phyloP scores from a whole-genome alignment of 2,113 vertebrate genomes.

The Pampusana beccarii region DNA sequence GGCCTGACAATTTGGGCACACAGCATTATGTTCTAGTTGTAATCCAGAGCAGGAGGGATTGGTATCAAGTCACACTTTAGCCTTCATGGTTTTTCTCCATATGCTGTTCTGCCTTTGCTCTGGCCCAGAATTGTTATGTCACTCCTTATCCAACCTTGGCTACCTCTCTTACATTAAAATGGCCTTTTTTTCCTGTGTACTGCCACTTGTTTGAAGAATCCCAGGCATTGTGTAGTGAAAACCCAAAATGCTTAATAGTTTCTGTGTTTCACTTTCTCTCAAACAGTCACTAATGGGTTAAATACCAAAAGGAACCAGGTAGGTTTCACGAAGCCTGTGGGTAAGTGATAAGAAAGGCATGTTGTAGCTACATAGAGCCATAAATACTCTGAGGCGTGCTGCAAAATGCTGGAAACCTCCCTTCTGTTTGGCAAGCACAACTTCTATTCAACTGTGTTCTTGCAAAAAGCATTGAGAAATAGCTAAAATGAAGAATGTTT shows the following conservation, averaged over 20 bases:
- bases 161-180: neutral
- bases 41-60: neutral
- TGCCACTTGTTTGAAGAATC: neutral
- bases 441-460: neutral
- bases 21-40: neutral
- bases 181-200: neutral
- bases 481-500: neutral
- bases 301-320: neutral
- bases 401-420: neutral
- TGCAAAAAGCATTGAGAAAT: neutral
- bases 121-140: neutral
- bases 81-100: neutral
- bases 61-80: neutral
- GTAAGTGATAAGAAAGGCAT: neutral
- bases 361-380: neutral
- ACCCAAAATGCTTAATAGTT: neutral
- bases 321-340: neutral
- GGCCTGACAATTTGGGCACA: neutral
- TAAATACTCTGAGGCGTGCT: neutral
- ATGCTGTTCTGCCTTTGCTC: neutral
- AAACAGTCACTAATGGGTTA: neutral
- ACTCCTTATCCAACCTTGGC: neutral
- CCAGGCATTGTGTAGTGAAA: neutral
- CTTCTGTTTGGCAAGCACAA: neutral
- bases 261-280: neutral